Base-by-base conservation (phyloP, 2,113 vertebrate species). In the Ploceus nigricollis region DNA sequence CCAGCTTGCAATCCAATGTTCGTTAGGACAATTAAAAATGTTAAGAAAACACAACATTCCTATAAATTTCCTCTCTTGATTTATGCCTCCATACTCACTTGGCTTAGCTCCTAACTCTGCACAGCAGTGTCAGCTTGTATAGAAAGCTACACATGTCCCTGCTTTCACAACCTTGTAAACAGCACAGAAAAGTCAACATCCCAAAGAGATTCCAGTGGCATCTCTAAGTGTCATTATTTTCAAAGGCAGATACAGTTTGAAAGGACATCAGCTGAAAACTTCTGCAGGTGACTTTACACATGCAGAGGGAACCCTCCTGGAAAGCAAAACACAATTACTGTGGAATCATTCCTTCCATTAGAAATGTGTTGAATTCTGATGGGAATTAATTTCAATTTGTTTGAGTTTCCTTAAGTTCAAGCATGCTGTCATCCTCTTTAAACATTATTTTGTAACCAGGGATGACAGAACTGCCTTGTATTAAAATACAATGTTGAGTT, bases 291-390 rank as follows among this genome's bases (percentile, higher is more conserved):
- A 45, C 47, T 40, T 44, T 86, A 45, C 48, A 78, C 35, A 72
- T 80, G 51, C 75, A 95, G 82, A 83, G 50, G 21, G 22, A 63
- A 14, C 4, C 39, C 13, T 45, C 77, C 48, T 61, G 57, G 70
- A 90, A 97, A 70, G 56, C 50, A 90, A 63, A 94, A 84, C 58
- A 76, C 53, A 87, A 35, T 20, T 27, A 15, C 68, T 75, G 54
- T 61, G 51, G 65, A 89, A 37, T 28, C 27, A 75, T 27, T 27
- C 21, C 57, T 87, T 79, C 64, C 9, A 2, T 69, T 72, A 81
- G 51, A 82, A 89, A 87, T 42, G 39, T 69, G 37, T 21, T 33
- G 42, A 71, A 79, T 80, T 72, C 78, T 91, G 31, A 9, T 9
- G 77, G 69, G 61, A 95, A 70, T 45, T 75, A 1, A 10, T 18